phyloP scores from a whole-genome alignment of 2,113 vertebrate species.

The Gavialis gangeticus region DNA sequence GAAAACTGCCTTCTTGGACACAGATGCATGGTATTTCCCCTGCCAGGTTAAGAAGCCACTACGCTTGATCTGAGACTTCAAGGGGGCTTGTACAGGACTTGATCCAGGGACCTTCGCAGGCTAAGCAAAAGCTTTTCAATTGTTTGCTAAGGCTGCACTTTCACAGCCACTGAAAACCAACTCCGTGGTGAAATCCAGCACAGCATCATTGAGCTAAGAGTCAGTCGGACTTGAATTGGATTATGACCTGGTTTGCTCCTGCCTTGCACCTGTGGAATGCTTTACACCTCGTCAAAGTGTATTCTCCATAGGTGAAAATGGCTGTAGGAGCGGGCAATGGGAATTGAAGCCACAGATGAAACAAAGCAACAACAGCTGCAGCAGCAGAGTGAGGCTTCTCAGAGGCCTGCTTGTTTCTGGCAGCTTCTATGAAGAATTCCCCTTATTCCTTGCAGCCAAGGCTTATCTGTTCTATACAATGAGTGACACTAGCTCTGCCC shows the following conservation, averaged over 20 bases:
- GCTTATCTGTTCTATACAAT: neutral
- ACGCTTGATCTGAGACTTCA: too few relatives aligned
- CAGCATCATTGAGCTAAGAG: neutral
- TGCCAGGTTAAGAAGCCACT: too few relatives aligned
- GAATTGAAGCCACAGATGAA: rapidly evolving
- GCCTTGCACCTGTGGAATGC: neutral
- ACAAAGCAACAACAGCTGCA: neutral
- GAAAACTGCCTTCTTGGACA: too few relatives aligned
- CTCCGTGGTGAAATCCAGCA: too few relatives aligned
- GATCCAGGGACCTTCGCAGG: neutral
- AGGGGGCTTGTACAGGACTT: neutral
- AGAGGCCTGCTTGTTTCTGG: neutral
- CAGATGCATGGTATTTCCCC: too few relatives aligned
- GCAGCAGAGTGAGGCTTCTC: rapidly evolving
- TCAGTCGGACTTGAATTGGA: rapidly evolving
- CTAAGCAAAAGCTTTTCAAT: neutral
- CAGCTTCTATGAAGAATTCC: neutral
- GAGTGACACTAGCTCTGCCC: neutral
- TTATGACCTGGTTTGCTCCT: neutral
- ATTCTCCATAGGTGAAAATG: neutral
- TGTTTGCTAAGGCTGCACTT: neutral
- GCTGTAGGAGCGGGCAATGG: neutral
- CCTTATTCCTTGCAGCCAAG: rapidly evolving
- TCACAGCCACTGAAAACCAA: too few relatives aligned
- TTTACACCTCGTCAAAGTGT: neutral